phyloP scores from a whole-genome alignment of 2,888 invertebrate genomes.

The Rambutsinella grinnellia region DNA sequence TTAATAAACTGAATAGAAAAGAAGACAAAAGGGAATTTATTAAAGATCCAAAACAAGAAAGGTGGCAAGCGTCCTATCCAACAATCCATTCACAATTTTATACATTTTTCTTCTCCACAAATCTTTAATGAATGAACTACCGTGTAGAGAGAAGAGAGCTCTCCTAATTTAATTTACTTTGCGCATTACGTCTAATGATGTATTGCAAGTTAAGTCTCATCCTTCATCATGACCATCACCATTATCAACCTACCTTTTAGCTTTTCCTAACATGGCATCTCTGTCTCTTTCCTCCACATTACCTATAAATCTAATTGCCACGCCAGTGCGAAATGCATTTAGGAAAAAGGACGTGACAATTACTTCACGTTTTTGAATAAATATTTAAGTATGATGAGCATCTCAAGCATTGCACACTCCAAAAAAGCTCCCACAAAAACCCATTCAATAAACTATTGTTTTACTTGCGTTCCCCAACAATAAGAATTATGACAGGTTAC shows the following conservation, averaged over 20 bases:
- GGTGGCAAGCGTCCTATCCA: slow-evolving; percentile 15
- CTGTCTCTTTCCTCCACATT: neutral
- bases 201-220: slow-evolving; percentile 18
- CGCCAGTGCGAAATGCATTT: too few species aligned
- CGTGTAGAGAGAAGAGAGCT: too few species aligned
- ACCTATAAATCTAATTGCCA: neutral
- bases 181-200: slow-evolving; percentile 23
- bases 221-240: too few species aligned
- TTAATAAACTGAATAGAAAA: neutral
- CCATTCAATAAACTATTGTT: neutral
- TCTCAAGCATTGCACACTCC: too few species aligned
- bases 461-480: slow-evolving; percentile 25
- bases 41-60: slow-evolving; percentile 29
- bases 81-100: neutral
- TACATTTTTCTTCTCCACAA: slow-evolving; percentile 34
- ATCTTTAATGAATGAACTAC: slow-evolving; percentile 60
- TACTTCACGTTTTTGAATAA: slow-evolving; percentile 5
- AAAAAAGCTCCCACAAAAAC: neutral
- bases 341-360: slow-evolving; percentile 24
- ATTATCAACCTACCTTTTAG: neutral
- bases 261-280: neutral
- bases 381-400: neutral
- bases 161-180: slow-evolving; percentile 27
- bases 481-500: slow-evolving; percentile 46
- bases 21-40: too few species aligned